Conservation (phyloP, 1,140 invertebrate genomes). For the Anastrepha obliqua region DNA sequence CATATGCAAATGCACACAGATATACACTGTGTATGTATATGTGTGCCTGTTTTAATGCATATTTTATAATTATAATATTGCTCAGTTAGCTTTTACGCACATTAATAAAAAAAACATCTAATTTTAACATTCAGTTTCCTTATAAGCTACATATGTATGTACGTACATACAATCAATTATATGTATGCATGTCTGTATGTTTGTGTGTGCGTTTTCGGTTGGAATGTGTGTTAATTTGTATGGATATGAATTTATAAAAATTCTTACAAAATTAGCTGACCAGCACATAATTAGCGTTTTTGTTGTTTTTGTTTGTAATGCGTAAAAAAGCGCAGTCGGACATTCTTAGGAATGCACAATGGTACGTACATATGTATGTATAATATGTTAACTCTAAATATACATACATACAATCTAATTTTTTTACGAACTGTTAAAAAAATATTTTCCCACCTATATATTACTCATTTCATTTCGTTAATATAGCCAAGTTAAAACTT, state of each 20-base stretch:
- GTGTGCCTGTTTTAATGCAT: background rate
- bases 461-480: too few relatives aligned
- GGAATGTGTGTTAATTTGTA: constrained; percentile 7
- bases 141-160: constrained; percentile 6
- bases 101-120: constrained; percentile 37
- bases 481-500: too few relatives aligned
- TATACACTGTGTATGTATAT: background rate
- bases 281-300: background rate
- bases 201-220: background rate
- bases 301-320: background rate
- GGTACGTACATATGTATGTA: background rate
- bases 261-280: background rate
- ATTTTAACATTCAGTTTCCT: background rate
- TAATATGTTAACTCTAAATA: background rate
- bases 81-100: background rate
- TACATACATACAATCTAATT: too few relatives aligned
- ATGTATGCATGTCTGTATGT: background rate
- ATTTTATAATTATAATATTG: constrained; percentile 42
- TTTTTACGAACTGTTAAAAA: too few relatives aligned
- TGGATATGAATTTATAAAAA: constrained; percentile 28
- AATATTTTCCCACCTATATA: too few relatives aligned
- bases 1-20: background rate
- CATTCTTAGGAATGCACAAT: background rate
- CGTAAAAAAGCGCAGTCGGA: constrained; percentile 5
- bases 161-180: background rate